These are phyloP conservation scores for Rousettus leschenaultii DNA, from an alignment of 2,113 vertebrate genomes.

Conservation along the genomic window DNA sequence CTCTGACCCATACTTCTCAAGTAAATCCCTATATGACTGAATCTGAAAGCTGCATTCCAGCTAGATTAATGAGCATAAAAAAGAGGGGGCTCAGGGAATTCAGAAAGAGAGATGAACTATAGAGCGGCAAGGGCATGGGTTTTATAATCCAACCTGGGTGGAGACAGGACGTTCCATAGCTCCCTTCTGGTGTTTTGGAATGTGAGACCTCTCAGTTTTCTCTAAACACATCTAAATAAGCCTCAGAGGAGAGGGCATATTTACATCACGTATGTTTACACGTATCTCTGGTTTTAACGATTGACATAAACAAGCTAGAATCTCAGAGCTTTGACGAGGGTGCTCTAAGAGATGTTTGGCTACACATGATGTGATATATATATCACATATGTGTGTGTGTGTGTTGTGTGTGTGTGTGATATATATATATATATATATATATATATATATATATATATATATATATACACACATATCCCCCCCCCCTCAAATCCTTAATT, in stretches of 20 bases:
- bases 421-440: no score
- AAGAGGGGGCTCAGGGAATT: accelerated
- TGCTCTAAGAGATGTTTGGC: background rate
- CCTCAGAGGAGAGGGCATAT: background rate
- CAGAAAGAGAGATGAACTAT: background rate
- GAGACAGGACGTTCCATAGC: background rate
- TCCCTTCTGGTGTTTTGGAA: background rate
- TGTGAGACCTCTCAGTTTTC: background rate
- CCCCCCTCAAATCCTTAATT: background rate
- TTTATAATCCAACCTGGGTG: background rate
- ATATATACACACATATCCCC: no score
- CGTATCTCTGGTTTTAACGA: background rate
- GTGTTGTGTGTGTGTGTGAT: no score
- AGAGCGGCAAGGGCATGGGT: background rate
- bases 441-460: no score
- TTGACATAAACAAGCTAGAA: background rate
- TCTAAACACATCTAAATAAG: background rate
- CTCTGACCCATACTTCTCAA: background rate
- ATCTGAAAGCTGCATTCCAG: background rate
- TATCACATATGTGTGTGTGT: no score
- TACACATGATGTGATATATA: no score
- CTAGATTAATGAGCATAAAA: background rate
- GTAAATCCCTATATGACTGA: background rate
- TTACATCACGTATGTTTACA: background rate
- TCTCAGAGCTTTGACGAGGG: background rate